Base-by-base conservation (phyloP, 2,888 invertebrate genomes). In the Flexamia atlantica region DNA sequence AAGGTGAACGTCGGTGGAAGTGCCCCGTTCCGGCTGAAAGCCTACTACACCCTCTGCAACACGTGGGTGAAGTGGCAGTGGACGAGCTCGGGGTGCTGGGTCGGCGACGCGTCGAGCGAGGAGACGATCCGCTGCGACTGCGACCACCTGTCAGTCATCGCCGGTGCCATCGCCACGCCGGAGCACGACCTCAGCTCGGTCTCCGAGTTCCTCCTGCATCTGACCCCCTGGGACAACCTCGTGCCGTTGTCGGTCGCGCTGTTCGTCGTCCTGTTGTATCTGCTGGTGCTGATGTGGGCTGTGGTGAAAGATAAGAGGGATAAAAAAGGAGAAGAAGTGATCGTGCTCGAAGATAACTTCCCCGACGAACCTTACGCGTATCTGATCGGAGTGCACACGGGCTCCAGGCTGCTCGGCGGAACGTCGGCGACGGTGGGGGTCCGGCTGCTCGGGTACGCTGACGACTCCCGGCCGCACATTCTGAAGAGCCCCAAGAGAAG, bases 351-450 rank as follows among this genome's bases (percentile, higher is more conserved):
- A n/a, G n/a, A n/a, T n/a, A n/a, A n/a, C 28, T 68, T 28, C 25
- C 68, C 68, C 7, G 68, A 28, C 5, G 68, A 68, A 68, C 12
- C 12, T 12, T 68, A 28, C 14, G 68, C 68, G 5, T 68, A 68
- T 17, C 68, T 68, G 4, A 28, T 68, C 12, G 68, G 68, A 7
- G 68, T 68, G n/a, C n/a, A n/a, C n/a, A n/a, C n/a, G n/a, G n/a
- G n/a, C n/a, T n/a, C n/a, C n/a, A n/a, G n/a, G n/a, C 4, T 68
- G 4, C 5, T 4, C 30, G 9, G 23, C 23, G 30, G 68, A 3
- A 28, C 28, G 5, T 23, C 23, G 4, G 23, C 68, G 4, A 68
- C 5, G 7, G 68, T 68, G 23, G 68, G 68, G 5, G 25, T 68
- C 9, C 7, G 7, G 28, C 68, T 68, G 23, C 4, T 28, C 25